Percentiles rank a stretch among this genome's conserved stretches.
Conservation (phyloP, 2,113 vertebrate genomes). For the Pterophyllum scalare region DNA sequence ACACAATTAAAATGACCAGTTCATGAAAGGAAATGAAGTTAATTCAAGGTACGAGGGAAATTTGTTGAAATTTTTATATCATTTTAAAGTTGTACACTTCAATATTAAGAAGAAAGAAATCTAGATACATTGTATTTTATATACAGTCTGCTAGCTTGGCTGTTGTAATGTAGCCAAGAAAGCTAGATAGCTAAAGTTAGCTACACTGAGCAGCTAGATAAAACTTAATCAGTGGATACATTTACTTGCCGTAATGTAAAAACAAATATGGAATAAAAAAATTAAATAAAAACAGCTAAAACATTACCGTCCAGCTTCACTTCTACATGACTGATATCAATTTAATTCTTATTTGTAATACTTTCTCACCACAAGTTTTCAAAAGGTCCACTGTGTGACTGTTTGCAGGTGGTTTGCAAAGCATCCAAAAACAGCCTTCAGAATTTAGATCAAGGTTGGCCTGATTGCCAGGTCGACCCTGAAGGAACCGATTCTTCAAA, state of each 20-base stretch:
- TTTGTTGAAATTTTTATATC: background rate
- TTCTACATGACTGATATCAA: too few relatives aligned
- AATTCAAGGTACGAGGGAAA: too few relatives aligned
- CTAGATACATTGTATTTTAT: background rate
- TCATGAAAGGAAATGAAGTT: too few relatives aligned
- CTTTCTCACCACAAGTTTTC: background rate
- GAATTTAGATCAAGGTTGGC: background rate
- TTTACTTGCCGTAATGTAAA: background rate
- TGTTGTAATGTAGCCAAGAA: too few relatives aligned
- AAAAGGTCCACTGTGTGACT: background rate
- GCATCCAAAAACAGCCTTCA: background rate
- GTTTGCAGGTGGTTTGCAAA: background rate
- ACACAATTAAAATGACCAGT: too few relatives aligned
- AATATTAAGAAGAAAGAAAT: background rate
- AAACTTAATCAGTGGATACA: background rate
- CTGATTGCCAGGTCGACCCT: background rate
- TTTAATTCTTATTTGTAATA: background rate
- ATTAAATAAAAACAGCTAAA: background rate
- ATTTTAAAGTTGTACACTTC: background rate
- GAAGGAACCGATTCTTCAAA: rapidly evolving
- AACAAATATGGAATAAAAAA: background rate
- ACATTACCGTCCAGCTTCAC: background rate
- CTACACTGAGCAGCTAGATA: background rate
- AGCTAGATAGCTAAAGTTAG: too few relatives aligned
- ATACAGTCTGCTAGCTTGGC: too few relatives aligned